A percentile compares a stretch with the other conserved stretches of the same genome.
These are phyloP conservation scores for Apaloderma vittatum DNA, from an alignment of 2,113 vertebrate genomes.

Conservation along the genomic window DNA sequence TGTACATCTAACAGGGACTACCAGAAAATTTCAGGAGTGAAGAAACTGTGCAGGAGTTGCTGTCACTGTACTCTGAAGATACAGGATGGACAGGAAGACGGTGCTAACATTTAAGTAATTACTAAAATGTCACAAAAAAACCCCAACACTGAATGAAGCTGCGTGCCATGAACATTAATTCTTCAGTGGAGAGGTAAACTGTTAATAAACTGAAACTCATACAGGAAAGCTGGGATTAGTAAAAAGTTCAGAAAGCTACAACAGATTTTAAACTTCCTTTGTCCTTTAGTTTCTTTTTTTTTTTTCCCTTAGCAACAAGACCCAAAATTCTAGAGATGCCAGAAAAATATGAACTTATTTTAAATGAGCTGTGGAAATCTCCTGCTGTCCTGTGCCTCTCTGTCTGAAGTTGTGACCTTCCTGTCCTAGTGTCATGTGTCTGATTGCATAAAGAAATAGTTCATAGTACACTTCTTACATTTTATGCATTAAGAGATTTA, in stretches of 20 bases:
- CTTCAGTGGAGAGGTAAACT: neutral
- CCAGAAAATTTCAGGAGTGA: neutral
- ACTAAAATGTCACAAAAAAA: neutral
- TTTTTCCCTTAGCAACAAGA: neutral
- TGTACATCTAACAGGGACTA: neutral
- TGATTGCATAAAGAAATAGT: conserved; percentile 35
- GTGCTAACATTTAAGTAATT: neutral
- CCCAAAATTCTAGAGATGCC: conserved; percentile 31
- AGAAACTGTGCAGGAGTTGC: neutral
- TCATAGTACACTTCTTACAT: neutral
- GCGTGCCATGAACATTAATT: neutral
- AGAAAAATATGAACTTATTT: conserved; percentile 50
- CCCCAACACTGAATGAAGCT: neutral
- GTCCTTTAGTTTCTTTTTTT: neutral
- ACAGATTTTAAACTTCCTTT: neutral
- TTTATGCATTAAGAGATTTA: neutral
- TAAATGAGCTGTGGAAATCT: conserved; percentile 70
- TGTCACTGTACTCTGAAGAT: neutral
- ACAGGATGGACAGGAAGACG: neutral
- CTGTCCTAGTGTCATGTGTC: conserved; percentile 35
- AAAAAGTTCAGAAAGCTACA: neutral
- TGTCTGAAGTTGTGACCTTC: conserved; percentile 57
- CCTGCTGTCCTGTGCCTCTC: conserved; percentile 20
- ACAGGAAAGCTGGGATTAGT: neutral
- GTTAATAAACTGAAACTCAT: neutral